Base-by-base conservation (phyloP, 2,888 invertebrate genomes). In the Sarcophaga subvicina region DNA sequence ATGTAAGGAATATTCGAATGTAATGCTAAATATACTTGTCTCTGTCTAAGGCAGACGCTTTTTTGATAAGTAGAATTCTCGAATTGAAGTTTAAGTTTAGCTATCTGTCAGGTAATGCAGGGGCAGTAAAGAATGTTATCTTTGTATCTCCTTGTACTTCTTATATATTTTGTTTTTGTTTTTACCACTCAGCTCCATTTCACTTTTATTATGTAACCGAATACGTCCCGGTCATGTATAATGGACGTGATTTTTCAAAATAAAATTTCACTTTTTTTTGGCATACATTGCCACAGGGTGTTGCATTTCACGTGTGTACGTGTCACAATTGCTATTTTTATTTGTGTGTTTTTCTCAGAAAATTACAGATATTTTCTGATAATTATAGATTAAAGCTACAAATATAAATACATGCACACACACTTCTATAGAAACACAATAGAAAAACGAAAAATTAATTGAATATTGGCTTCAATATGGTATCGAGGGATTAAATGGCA, bases 401-500 rank as follows among this genome's bases (percentile, higher is more conserved):
- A 54, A 54, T 37, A 37, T 37, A 37, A 37, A 37, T 27, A 63
- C 8, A 37, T 3, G 5, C 70, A 27, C 2, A 59, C 8, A 11
- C 59, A 72, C 12, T 12, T 22, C 17, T 54, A 17, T 14, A 63
- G 54, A 77, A 64, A 76, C 4, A 72, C 64, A 77, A 77, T 83
- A 60, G 27, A 71, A 66, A 8, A 27, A 17, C 17, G 12, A 37
- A 37, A 12, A 71, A 27, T 66, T 72, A 72, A 72, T 83, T 66
- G 63, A 71, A 76, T 76, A 71, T 59, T 64, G 25, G n/a, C 47
- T 59, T n/a, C 25, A 64, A 64, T 45, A 71, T 49, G 69, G 54
- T 76, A 76, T 77, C 5, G 45, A 22, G 25, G 17, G 27, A 49
- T 66, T 60, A 59, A 66, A 71, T 71, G 47, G 71, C 82, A 77